phyloP scores from a whole-genome alignment of 2,888 invertebrate genomes.

The Coelopa pilipes region DNA sequence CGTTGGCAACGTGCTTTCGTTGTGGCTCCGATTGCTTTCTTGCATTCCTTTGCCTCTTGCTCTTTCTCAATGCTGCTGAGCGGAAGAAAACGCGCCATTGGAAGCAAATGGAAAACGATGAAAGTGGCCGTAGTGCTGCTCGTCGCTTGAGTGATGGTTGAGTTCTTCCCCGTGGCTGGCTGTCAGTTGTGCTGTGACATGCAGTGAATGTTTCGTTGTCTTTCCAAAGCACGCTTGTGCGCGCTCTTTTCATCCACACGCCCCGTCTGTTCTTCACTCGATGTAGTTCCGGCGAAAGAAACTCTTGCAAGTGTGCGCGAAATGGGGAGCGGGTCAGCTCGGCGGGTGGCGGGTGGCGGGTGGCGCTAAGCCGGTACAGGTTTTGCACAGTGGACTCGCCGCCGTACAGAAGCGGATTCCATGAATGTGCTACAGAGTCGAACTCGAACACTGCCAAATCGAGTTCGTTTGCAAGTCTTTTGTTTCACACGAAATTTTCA shows the following conservation, averaged over 20 bases:
- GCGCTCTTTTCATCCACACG: background rate
- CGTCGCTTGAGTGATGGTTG: conserved; percentile 32
- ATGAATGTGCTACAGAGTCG: background rate
- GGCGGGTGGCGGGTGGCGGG: background rate
- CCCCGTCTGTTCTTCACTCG: background rate
- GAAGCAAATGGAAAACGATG: conserved; percentile 50
- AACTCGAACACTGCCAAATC: background rate
- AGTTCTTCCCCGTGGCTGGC: conserved; percentile 1
- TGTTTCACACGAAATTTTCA: background rate
- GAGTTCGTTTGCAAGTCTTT: conserved; percentile 28
- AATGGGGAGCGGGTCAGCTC: background rate
- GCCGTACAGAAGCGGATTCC: background rate
- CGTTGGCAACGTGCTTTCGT: conserved; percentile 23
- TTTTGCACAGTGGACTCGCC: background rate
- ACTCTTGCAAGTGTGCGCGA: background rate
- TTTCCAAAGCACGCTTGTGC: background rate
- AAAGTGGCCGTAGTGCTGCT: conserved; percentile 50
- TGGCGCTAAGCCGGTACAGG: conserved; percentile 1
- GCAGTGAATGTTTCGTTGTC: background rate
- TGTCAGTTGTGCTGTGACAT: conserved; percentile 9
- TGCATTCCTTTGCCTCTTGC: background rate
- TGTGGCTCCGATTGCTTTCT: background rate
- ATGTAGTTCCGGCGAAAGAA: conserved; percentile 10
- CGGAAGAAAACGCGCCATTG: conserved; percentile 40
- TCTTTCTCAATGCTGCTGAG: conserved; percentile 9